Percentiles rank a stretch among this genome's conserved stretches.
These are phyloP conservation scores for Drosophila ohnishii DNA, from an alignment of 1,140 invertebrate genomes.

Conservation along the genomic window DNA sequence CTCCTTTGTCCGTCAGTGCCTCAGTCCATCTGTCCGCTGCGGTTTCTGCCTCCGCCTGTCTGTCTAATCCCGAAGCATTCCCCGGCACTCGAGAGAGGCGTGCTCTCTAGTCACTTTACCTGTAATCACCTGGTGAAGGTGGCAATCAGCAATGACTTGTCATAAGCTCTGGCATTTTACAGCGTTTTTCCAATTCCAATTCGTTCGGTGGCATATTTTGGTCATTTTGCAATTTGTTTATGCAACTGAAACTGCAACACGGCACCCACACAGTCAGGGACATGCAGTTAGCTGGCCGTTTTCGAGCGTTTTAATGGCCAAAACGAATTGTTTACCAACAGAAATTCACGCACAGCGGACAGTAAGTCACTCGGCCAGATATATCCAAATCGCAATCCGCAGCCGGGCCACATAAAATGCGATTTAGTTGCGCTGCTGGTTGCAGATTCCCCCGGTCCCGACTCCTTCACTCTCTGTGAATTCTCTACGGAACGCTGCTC, in stretches of 20 bases:
- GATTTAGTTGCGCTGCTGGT: conserved; percentile 72
- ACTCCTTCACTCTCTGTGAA: conserved; percentile 5
- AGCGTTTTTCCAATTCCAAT: conserved; percentile 29
- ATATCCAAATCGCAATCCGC: conserved; percentile 25
- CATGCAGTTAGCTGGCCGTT: conserved; percentile 19
- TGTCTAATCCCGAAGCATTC: conserved; percentile 46
- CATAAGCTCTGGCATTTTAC: conserved; percentile 51
- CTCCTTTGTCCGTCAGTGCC: background rate
- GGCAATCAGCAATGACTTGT: conserved; percentile 48
- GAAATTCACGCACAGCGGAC: conserved; percentile 70
- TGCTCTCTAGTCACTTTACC: conserved; percentile 43
- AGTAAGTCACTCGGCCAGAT: conserved; percentile 35
- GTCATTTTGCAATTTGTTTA: conserved; percentile 59
- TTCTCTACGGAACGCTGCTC: conserved; percentile 5
- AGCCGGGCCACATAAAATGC: conserved; percentile 60
- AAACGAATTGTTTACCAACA: conserved; percentile 69
- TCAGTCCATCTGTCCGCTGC: conserved; percentile 46
- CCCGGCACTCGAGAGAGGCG: conserved; percentile 2
- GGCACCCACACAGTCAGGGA: conserved; percentile 25
- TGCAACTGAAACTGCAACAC: conserved; percentile 24
- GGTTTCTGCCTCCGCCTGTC: conserved; percentile 27
- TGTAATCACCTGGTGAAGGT: conserved; percentile 43
- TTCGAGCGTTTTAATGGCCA: conserved; percentile 68
- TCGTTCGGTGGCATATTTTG: conserved; percentile 23
- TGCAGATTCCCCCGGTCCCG: conserved; percentile 19